Conservation (phyloP, 2,797 vertebrate genomes). For the Micrastur ruficollis region DNA sequence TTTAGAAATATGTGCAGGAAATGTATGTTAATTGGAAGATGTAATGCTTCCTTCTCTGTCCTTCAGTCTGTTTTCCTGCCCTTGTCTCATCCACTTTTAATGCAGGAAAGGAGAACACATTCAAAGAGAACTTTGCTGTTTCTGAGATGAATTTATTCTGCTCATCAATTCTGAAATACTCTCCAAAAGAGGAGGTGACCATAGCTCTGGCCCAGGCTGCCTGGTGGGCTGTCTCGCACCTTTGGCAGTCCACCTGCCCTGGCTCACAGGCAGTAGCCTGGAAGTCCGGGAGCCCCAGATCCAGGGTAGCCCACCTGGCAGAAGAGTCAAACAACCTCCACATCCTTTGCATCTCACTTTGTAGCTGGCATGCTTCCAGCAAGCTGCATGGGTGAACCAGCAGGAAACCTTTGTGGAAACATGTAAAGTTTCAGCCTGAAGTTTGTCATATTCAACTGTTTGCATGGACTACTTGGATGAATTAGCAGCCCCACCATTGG, state of each 20-base stretch:
- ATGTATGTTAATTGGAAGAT: background rate
- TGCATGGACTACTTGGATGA: background rate
- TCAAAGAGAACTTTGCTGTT: background rate
- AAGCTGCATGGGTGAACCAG: background rate
- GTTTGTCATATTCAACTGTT: background rate
- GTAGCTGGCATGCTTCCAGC: conserved; percentile 2
- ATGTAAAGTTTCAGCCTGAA: no score
- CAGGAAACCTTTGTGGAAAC: no score
- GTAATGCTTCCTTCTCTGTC: background rate
- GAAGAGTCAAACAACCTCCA: background rate
- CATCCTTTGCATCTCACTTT: background rate
- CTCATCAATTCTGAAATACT: background rate
- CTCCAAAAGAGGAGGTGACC: background rate
- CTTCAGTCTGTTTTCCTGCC: background rate
- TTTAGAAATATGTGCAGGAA: background rate
- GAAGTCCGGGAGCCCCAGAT: background rate
- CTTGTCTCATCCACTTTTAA: background rate
- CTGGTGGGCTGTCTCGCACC: background rate
- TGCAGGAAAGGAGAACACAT: background rate
- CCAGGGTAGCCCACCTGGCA: conserved; percentile 12
- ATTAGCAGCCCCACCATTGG: background rate
- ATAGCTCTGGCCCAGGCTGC: background rate
- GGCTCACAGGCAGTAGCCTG: background rate
- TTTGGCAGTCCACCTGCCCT: background rate
- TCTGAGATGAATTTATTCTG: background rate